A percentile compares a stretch with the other conserved stretches of the same genome.
Conservation (phyloP, 2,113 vertebrate genomes). For the Pollachius pollachius region DNA sequence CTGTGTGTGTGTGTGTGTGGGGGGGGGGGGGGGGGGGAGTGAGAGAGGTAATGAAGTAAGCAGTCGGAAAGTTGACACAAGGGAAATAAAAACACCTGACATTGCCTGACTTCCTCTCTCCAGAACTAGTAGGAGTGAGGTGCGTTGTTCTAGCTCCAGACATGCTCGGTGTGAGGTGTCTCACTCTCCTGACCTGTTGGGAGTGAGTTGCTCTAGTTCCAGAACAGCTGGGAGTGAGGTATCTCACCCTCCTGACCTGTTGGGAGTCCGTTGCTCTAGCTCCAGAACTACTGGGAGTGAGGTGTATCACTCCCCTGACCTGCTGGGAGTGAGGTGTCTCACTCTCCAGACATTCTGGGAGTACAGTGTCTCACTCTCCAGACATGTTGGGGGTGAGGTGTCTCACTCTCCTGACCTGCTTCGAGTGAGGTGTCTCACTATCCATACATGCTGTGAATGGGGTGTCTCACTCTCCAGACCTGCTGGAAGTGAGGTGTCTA, state of each 20-base stretch:
- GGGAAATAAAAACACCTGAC: conserved; percentile 45
- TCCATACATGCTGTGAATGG: too few relatives aligned
- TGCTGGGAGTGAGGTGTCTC: conserved; percentile 27
- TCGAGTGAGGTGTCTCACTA: too few relatives aligned
- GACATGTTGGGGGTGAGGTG: background rate
- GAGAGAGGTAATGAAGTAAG: conserved; percentile 43
- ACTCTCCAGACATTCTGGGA: background rate
- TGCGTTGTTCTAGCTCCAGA: too few relatives aligned
- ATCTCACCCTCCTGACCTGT: conserved; percentile 30
- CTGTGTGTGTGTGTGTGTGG: conserved; percentile 20
- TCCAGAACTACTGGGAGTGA: conserved; percentile 48
- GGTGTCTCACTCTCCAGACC: background rate
- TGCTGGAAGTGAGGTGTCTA: background rate
- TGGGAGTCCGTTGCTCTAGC: conserved; percentile 35
- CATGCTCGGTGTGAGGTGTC: too few relatives aligned
- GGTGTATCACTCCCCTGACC: conserved; percentile 23
- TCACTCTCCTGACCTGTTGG: background rate
- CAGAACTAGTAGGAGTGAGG: background rate
- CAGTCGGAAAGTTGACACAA: conserved; percentile 33
- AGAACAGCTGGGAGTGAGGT: conserved; percentile 48
- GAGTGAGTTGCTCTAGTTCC: conserved; percentile 6
- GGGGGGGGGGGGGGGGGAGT: too few relatives aligned
- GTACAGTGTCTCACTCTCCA: background rate
- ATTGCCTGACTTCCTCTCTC: background rate
- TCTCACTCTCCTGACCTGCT: background rate